These are phyloP conservation scores for Nerophis ophidion DNA, from an alignment of 2,113 vertebrate genomes.

Conservation along the genomic window DNA sequence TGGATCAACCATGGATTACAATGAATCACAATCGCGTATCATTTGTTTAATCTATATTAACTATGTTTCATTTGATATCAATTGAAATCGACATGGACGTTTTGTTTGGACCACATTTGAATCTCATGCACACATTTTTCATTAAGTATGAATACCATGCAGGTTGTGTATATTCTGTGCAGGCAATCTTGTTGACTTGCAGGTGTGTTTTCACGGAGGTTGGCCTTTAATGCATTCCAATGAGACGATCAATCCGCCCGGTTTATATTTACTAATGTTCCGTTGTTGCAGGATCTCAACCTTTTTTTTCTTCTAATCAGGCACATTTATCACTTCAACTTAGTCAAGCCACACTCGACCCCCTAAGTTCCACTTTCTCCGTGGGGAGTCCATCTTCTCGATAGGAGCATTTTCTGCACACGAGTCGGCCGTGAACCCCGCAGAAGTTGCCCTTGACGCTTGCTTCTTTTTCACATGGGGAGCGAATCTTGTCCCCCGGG, in stretches of 20 bases:
- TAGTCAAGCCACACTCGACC: background rate
- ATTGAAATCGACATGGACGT: too few species aligned
- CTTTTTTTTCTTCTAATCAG: background rate
- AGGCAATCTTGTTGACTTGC: background rate
- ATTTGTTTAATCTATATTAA: background rate
- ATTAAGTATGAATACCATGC: background rate
- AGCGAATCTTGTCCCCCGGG: constrained; percentile 26
- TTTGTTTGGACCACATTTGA: background rate
- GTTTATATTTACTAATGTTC: background rate
- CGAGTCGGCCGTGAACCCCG: constrained; percentile 9
- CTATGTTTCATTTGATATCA: background rate
- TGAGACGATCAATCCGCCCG: background rate
- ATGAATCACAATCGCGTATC: too few species aligned
- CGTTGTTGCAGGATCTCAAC: background rate
- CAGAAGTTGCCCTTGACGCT: constrained; percentile 36
- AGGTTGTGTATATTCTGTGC: background rate
- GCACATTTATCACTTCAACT: background rate
- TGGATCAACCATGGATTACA: too few species aligned
- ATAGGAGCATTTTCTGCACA: constrained; percentile 18
- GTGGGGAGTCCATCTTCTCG: background rate
- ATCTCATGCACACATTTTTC: background rate
- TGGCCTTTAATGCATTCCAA: constrained; percentile 1
- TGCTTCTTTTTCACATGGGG: constrained; percentile 8
- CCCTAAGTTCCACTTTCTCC: background rate
- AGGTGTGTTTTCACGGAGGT: background rate